Percentiles rank a stretch among this genome's conserved stretches.
Conservation (phyloP, 1,140 invertebrate species). For the Zophobas atratus region DNA sequence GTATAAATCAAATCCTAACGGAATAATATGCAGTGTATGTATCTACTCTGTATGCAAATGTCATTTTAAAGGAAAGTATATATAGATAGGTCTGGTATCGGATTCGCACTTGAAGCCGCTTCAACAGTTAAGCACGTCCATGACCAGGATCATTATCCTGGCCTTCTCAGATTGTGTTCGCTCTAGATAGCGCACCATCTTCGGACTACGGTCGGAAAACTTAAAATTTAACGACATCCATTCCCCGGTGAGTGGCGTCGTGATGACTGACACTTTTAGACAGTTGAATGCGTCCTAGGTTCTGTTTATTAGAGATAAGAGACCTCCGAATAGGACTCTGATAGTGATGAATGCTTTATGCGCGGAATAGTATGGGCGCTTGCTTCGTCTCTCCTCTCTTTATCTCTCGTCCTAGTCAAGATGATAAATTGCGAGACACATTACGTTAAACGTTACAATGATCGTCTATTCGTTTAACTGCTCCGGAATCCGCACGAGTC, state of each 20-base stretch:
- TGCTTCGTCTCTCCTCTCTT: background rate
- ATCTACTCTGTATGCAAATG: too few species aligned
- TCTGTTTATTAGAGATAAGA: slow-evolving; percentile 42
- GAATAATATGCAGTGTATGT: too few species aligned
- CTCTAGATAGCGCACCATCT: background rate
- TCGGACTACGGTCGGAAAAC: slow-evolving; percentile 1
- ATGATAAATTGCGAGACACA: slow-evolving; percentile 37
- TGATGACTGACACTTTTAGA: slow-evolving; percentile 41
- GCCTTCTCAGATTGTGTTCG: background rate
- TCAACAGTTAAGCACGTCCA: too few species aligned
- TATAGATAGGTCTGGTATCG: too few species aligned
- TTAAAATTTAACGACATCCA: slow-evolving; percentile 37
- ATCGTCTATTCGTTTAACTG: background rate
- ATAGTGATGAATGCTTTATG: slow-evolving; percentile 43
- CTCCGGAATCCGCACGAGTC: background rate
- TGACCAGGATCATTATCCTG: background rate
- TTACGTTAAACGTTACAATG: slow-evolving; percentile 20
- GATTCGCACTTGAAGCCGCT: too few species aligned
- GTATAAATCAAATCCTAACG: too few species aligned
- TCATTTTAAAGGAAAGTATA: too few species aligned
- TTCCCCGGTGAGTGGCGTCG: slow-evolving; percentile 21
- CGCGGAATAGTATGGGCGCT: background rate
- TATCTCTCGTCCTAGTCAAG: background rate
- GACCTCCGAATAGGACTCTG: slow-evolving; percentile 32
- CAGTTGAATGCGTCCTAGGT: slow-evolving; percentile 34